Evolutionary conservation across 2,888 invertebrate genomes (phyloP).

Genomic region (Autographa pulchrina): DNA sequence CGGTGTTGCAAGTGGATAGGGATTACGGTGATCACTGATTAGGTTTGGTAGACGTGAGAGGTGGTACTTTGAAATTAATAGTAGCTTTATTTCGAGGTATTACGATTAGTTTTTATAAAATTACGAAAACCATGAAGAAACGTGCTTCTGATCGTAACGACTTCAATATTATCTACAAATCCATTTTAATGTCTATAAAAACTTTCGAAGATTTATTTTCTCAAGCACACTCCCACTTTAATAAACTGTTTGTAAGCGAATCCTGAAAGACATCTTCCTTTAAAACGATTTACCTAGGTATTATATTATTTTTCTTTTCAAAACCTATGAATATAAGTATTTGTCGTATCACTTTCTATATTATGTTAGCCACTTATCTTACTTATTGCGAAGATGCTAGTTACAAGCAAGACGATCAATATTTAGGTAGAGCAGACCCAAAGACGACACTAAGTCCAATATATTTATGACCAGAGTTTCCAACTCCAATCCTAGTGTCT

Average conservation of each 20-base stretch:
- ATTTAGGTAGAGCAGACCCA: not conserved
- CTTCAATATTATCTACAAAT: no score
- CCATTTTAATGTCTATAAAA: no score
- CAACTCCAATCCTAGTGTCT: not conserved
- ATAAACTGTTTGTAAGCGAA: no score
- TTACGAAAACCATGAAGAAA: no score
- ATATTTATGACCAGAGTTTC: not conserved
- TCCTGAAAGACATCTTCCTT: no score
- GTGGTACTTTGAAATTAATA: not conserved
- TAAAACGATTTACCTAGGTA: no score
- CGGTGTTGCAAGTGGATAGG: not conserved
- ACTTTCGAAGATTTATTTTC: no score
- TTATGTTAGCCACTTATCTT: not conserved
- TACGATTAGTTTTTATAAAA: not conserved
- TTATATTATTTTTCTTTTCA: no score
- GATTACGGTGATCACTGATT: not conserved
- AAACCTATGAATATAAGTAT: no score
- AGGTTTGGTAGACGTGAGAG: not conserved
- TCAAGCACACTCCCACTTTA: no score
- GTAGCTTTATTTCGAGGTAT: not conserved
- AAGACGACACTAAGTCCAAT: not conserved
- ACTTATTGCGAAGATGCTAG: not conserved
- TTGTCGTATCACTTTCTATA: no score
- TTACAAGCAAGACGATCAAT: not conserved
- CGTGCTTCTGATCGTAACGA: no score